Evolutionary conservation across 2,888 invertebrate genomes (phyloP), one percentile per base, ranked within the genome.

Genomic region (Lochmaea crataegi): DNA sequence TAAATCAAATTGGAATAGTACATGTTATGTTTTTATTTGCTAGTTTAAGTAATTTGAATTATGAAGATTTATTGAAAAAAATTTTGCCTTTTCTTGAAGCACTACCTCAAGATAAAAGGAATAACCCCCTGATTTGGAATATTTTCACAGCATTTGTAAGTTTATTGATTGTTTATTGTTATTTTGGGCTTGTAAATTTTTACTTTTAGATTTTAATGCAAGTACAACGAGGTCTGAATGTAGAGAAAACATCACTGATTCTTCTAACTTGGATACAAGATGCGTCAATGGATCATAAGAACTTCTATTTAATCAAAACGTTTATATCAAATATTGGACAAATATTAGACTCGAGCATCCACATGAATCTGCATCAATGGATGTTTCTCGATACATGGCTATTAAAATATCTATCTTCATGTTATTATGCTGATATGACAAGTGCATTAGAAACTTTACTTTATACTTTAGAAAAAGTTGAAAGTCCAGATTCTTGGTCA

Each of bases 331-430:
- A 83, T 60, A 77, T 85, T 45, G 79, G 82, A 68, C 57, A 71
- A 12, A 78, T 85, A 7, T 77, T 85, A 18, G 82, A 79, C 68
- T 70, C 74, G 0, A 84, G 82, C 61, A 57, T 75, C n/a, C 81
- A 80, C 67, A 80, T 83, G 78, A 78, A 81, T 53, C 75, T 86
- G 10, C 78, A 83, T 32, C 86, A 86, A 74, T 83, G 83, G 79
- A 58, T 80, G n/a, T 77, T 87, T 32, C 76, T 87, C 5, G 82
- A 83, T 63, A 57, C 76, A n/a, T 87, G 86, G 86, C 77, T 85
- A 41, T 71, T 76, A 16, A 83, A 82, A 72, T 87, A 86, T 75
- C 74, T 84, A 71, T 74, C 79, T 16, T 74, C 77, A 6, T 86
- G 86, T 73, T 81, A 83, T 63, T 78, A 81, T 63, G 68, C 78